Base-by-base conservation (phyloP, 2,888 invertebrate genomes). In the Bombyx huttoni region DNA sequence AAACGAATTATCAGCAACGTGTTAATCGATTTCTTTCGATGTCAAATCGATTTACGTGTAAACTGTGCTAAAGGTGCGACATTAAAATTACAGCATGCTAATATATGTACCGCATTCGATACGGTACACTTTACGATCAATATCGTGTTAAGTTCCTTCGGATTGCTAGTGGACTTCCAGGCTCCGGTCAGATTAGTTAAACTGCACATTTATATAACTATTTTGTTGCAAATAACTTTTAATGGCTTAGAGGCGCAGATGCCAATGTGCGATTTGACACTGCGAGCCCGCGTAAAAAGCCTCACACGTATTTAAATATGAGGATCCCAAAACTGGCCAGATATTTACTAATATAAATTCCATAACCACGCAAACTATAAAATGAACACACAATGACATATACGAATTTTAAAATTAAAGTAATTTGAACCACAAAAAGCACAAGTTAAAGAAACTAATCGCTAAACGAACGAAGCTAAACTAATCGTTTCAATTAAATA, bases 1-100 rank as follows among this genome's bases (percentile, higher is more conserved):
- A 78, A 78, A 78, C 67, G 73, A 79, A 76, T 80, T 81, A 80
- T 81, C 78, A 74, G 68, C 67, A 75, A 67, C 75, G 70, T 65
- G 68, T 63, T 71, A 86, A 87, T 87, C 81, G 75, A 86, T 86
- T 87, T 78, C 76, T 68, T 73, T 75, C 78, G 77, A 83, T 83
- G 76, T 82, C 77, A 64, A 86, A 87, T 86, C 81, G 84, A 87
- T 87, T 87, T 74, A 75, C 68, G 81, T 85, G 85, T 82, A 78
- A 83, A 81, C 80, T 82, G 79, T 77, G 77, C 72, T 78, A 78
- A 77, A 79, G 73, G 71, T 68, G 64, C 67, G 61, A 70, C 70
- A 71, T 76, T 75, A 75, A 78, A 68, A 70, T 67, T 65, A 68
- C 67, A 70, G 70, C 71, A 68, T 67, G 68, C 70, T 75, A 71